Conservation (phyloP, 1,140 invertebrate species). For the Microplitis demolitor region DNA sequence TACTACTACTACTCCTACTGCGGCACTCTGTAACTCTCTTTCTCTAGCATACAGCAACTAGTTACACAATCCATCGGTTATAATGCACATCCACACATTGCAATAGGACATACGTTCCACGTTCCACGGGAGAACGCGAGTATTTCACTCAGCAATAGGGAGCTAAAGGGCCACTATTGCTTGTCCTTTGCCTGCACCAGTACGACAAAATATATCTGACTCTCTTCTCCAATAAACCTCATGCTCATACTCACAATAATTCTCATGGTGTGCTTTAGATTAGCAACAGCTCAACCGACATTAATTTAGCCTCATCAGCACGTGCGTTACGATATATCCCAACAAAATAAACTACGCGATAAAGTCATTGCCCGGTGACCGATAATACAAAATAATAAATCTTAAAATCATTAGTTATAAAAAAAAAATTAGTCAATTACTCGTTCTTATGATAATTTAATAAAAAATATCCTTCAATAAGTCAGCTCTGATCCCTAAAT, state of each 20-base stretch:
- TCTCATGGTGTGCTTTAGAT: too few species aligned
- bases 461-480: too few species aligned
- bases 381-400: too few species aligned
- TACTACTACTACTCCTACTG: too few species aligned
- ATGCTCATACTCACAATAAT: background rate
- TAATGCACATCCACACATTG: slow-evolving; percentile 29
- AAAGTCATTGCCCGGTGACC: too few species aligned
- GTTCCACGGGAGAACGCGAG: background rate
- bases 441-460: too few species aligned
- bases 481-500: background rate
- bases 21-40: too few species aligned
- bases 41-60: background rate
- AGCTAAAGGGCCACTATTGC: background rate
- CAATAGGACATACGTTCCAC: background rate
- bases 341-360: too few species aligned
- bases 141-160: background rate
- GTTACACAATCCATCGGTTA: slow-evolving; percentile 37
- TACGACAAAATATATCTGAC: too few species aligned
- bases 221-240: background rate
- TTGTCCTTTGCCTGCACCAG: background rate
- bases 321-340: background rate
- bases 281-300: background rate
- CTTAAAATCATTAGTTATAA: too few species aligned
- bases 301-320: background rate
- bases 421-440: too few species aligned